Base-by-base conservation (phyloP, 2,797 vertebrate species). In the Oryzias sinensis region DNA sequence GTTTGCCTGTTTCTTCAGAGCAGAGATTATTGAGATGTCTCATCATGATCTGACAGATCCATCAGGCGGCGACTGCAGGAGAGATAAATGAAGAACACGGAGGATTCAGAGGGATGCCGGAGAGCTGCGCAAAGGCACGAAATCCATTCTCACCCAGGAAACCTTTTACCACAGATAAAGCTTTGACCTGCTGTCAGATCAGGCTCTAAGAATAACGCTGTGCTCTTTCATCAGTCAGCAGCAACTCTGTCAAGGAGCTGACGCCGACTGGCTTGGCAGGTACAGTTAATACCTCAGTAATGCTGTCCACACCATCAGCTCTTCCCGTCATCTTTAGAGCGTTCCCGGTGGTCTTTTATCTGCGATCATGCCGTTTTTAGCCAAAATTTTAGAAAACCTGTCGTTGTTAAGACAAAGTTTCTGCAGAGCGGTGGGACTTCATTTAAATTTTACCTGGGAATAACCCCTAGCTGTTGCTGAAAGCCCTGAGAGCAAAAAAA, bases 151-250 rank as follows among this genome's bases (percentile, higher is more conserved):
- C 22, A 37, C 5, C 42, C 62, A 49, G 66, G 49, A 15, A 49
- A 53, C 53, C 60, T 74, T 64, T 74, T 52, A 48, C 52, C 53
- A 68, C 14, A 6, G 14, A 53, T 48, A 45, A 43, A 54, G 59
- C 43, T 56, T 46, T 61, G 33, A 41, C 49, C 48, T 50, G 60
- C 59, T 72, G 22, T 70, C 65, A 68, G 58, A 63, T 53, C 70
- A 69, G 68, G 45, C 69, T 79, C 77, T 67, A 41, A 78, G 81
- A 80, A 83, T 79, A 82, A 76, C 51, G 49, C 64, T 14, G 40
- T 62, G 33, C 55, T 25, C 9, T 72, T 74, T 75, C 53, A 76
- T 67, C 72, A 66, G 43, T 49, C 65, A 48, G 54, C 58, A 11
- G 9, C 9, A 46, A 60, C 48, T 42, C 7, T 3, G 54, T 56